A percentile compares a stretch with the other conserved stretches of the same genome.
phyloP scores from a whole-genome alignment of 1,140 invertebrate genomes.

The Drosophila elegans region DNA sequence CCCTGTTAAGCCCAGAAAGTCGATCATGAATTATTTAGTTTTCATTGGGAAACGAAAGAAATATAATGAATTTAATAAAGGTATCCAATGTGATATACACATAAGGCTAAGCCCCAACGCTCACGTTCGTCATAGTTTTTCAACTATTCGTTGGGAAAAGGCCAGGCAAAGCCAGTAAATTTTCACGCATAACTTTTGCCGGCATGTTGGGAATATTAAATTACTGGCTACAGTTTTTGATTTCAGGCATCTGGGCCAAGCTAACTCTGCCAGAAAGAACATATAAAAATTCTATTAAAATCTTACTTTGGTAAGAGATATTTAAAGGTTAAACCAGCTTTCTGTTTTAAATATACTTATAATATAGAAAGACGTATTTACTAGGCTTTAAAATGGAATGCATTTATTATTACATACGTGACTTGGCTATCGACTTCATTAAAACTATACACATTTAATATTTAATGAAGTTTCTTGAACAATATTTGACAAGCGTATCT shows the following conservation, averaged over 20 bases:
- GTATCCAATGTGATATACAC: background rate
- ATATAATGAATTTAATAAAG: constrained; percentile 1
- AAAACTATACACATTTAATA: no score
- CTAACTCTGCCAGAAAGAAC: background rate
- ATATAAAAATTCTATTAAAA: no score
- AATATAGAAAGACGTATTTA: no score
- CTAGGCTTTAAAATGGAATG: no score
- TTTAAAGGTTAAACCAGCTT: no score
- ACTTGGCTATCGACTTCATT: no score
- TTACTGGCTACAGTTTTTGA: background rate
- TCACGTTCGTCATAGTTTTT: background rate
- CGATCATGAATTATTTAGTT: constrained; percentile 29
- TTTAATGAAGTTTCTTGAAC: no score
- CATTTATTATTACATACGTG: no score
- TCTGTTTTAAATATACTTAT: no score
- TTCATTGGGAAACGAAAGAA: background rate
- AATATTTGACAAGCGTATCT: no score
- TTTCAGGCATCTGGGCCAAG: background rate
- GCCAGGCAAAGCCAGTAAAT: background rate
- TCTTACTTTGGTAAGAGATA: no score
- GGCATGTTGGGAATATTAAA: background rate
- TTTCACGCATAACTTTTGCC: background rate
- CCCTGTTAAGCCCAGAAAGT: constrained; percentile 2
- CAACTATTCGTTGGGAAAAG: background rate
- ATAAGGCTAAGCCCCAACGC: background rate